These are phyloP conservation scores for Agrochola macilenta DNA, from an alignment of 2,888 invertebrate genomes.

Conservation along the genomic window DNA sequence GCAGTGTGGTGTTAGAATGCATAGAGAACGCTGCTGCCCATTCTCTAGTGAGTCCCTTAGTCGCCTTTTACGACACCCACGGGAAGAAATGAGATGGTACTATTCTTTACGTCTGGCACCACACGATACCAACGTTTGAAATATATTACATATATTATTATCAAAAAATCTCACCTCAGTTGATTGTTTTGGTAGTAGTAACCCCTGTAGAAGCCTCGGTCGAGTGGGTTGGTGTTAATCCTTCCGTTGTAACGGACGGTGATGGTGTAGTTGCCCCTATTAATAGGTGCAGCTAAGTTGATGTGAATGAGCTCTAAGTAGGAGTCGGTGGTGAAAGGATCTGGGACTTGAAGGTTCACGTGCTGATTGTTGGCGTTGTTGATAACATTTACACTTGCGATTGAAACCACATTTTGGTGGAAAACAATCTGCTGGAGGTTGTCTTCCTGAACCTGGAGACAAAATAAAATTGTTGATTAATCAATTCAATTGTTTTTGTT, in stretches of 20 bases:
- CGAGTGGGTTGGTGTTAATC: conserved; percentile 83
- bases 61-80: too few species aligned
- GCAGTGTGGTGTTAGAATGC: too few species aligned
- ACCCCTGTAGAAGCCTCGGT: conserved; percentile 87
- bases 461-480: background rate
- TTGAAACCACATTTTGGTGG: conserved; percentile 83
- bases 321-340: conserved; percentile 77
- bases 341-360: conserved; percentile 70
- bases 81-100: too few species aligned
- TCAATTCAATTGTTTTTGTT: background rate
- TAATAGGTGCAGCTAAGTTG: conserved; percentile 75
- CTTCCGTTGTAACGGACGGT: conserved; percentile 76
- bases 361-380: conserved; percentile 63
- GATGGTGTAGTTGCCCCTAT: conserved; percentile 79
- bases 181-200: conserved; percentile 79
- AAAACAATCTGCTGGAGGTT: conserved; percentile 82
- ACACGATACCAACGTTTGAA: too few species aligned
- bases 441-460: conserved; percentile 74
- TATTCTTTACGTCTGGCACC: too few species aligned
- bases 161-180: conserved; percentile 72
- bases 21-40: too few species aligned
- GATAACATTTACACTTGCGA: conserved; percentile 74
- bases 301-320: conserved; percentile 82
- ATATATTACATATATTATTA: too few species aligned
- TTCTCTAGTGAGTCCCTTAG: too few species aligned